Evolutionary conservation across 2,797 vertebrate genomes (phyloP), one percentile per base, ranked within the genome.

Genomic region (Sciurus vulgaris): DNA sequence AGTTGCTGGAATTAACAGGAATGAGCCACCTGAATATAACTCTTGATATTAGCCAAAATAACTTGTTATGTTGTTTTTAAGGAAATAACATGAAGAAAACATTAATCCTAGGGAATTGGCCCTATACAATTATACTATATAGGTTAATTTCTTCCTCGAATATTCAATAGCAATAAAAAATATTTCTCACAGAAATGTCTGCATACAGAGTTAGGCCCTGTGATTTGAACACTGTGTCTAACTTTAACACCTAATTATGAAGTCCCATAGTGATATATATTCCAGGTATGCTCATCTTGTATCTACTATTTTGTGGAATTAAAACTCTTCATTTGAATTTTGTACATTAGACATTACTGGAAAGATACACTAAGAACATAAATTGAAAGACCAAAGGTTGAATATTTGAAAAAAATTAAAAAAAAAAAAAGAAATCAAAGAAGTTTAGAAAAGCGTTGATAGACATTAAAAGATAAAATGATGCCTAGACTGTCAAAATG

Each of bases 381-480:
- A 3, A n/a, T 24, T 74, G 4, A 84, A 95, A 85, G 88, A 47
- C 2, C 14, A 8, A 92, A 77, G 59, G 9, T 7, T 35, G 15
- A 59, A 14, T 26, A 8, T 1, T 70, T 86, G 26, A 77, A 81
- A 82, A 65, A 7, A 63, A 44, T 1, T 35, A 3, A 20, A 63
- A 87, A 63, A 41, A 44, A 51, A 35, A 20, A 54, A 41, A n/a
- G 10, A 33, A 41, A 74, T 69, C 9, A 82, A 51, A 47, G 41
- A 3, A 65, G 11, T 77, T 82, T n/a, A 76, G 56, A 20, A 10
- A 93, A 70, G 13, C 51, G 18, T 59, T 69, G 3, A 3, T 72
- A 70, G 14, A 79, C 86, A 95, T 79, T 89, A 56, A 56, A 56
- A 56, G 20, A 26, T 61, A n/a, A 93, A 89, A 90, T 59, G 15